Evolutionary conservation across 1,140 invertebrate genomes (phyloP).

Genomic region (Leucophenga varia): DNA sequence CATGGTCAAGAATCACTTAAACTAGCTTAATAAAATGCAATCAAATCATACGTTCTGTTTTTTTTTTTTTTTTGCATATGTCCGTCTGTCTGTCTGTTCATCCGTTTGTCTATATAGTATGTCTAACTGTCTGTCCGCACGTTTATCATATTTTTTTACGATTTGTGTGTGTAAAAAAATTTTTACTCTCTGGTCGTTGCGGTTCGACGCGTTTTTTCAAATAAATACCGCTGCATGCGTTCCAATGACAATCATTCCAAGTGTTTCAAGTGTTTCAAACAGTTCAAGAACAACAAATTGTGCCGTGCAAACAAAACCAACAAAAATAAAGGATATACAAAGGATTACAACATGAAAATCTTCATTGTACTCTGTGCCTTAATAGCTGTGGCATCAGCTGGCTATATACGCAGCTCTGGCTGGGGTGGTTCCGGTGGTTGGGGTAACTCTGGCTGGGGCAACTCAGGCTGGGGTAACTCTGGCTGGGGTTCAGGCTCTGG

Average conservation of each 20-base stretch:
- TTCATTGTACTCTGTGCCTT: constrained; percentile 36
- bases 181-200: too few species aligned
- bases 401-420: constrained; percentile 26
- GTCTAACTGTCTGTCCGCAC: too few species aligned
- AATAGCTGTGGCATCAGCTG: constrained; percentile 36
- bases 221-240: constrained; percentile 35
- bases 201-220: constrained; percentile 6
- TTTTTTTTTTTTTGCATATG: constrained; percentile 15
- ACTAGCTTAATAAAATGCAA: constrained; percentile 52
- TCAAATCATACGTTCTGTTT: constrained; percentile 26
- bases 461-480: constrained; percentile 12
- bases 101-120: too few species aligned
- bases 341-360: constrained; percentile 30
- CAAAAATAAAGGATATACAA: constrained; percentile 12
- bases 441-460: neutral
- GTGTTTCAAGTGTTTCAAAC: too few species aligned
- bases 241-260: constrained; percentile 31
- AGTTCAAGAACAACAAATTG: constrained; percentile 11
- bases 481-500: constrained; percentile 23
- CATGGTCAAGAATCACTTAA: constrained; percentile 47
- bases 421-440: neutral
- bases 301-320: constrained; percentile 21
- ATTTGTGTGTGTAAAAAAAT: constrained; percentile 52
- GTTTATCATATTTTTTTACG: constrained; percentile 13
- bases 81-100: too few species aligned